Base-by-base conservation (phyloP, 2,888 invertebrate species). In the Tetheella fluctuosa region DNA sequence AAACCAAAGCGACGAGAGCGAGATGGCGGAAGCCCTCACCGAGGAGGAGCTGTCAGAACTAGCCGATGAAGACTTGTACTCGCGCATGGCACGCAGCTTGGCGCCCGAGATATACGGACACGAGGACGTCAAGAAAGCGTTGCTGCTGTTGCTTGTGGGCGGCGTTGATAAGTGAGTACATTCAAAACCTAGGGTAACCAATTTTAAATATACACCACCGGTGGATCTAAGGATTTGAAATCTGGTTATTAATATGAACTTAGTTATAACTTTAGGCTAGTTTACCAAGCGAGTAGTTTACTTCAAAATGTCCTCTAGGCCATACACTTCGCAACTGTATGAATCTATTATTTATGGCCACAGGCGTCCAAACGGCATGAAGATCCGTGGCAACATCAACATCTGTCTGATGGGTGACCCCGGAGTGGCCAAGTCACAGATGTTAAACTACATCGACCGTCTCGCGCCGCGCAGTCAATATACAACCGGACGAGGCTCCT, bases 381-480 rank as follows among this genome's bases (percentile, higher is more conserved):
- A 98, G 93, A 99, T 99, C 80, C 96, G 99, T 86, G 97, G 97
- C 63, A 97, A 96, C 83, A 98, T 99, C 70, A 99, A 99, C 89
- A 97, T 99, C 69, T 99, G 99, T 80, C 92, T 99, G 77, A 99
- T 99, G 99, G 99, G 99, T 52, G 99, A 99, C 94, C 99, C 99
- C 25, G 99, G 99, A 77, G 99, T 99, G 61, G 99, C 99, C 60
- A 99, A 99, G 93, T 99, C 99, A 0, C 99, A 99, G 91, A 93
- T 99, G 62, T 94, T 99, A 57, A 96, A 96, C 61, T 99, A 98
- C 91, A 98, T 99, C 64, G 97, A 98, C 84, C 95, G 99, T 42
- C 93, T 99, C 62, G 98, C 99, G 3, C 95, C 98, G 2, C 95
- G 99, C 83, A 97, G 96, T 79, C 99, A 99, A 90, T 98, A 99